Evolutionary conservation across 1,140 invertebrate genomes (phyloP).

Genomic region (Dermatophagoides farinae): DNA sequence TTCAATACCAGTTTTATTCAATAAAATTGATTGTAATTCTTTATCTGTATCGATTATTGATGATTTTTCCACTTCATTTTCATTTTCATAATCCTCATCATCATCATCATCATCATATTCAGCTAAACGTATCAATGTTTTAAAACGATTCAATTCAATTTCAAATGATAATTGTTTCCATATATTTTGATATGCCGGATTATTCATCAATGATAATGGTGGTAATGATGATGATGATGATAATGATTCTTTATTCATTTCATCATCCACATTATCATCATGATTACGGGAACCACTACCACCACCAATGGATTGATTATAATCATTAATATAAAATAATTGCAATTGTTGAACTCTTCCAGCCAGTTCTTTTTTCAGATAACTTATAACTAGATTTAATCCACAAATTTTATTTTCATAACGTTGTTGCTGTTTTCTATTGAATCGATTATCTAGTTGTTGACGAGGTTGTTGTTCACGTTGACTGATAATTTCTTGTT

Average conservation of each 20-base stretch:
- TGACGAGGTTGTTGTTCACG: background rate
- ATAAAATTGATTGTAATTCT: too few relatives aligned
- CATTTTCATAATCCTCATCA: background rate
- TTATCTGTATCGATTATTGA: background rate
- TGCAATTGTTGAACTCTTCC: conserved; percentile 2
- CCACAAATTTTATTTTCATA: background rate
- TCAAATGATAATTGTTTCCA: background rate
- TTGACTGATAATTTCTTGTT: background rate
- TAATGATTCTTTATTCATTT: too few relatives aligned
- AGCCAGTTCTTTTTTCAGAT: background rate
- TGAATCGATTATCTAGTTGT: background rate
- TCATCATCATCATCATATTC: background rate
- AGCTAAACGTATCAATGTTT: background rate
- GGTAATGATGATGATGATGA: too few relatives aligned
- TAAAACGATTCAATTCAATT: background rate
- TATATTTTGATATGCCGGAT: background rate
- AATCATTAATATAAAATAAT: background rate
- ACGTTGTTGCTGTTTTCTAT: background rate
- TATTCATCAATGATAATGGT: too few relatives aligned
- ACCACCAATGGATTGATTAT: too few relatives aligned
- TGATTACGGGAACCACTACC: too few relatives aligned
- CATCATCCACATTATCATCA: background rate
- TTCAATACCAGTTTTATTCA: too few relatives aligned
- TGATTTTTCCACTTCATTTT: background rate
- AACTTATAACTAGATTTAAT: background rate